These are phyloP conservation scores for Nesogale talazaci DNA, from an alignment of 2,113 vertebrate species.

Conservation along the genomic window DNA sequence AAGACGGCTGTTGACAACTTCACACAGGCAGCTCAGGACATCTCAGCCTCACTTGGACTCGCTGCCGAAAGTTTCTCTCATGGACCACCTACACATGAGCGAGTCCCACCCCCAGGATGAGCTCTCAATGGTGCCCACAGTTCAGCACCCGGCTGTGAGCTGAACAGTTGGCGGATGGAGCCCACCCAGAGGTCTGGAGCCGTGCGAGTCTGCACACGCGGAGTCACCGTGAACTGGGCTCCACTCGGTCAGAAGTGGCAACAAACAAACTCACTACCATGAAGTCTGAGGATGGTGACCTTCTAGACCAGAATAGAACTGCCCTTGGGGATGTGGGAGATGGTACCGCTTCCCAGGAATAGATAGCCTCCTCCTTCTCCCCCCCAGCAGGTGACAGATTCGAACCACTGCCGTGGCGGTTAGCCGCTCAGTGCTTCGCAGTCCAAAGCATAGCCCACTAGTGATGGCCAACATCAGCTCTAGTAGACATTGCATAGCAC, in stretches of 20 bases:
- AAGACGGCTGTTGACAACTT: neutral
- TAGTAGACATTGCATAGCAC: neutral
- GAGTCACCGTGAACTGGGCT: neutral
- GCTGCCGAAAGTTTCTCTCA: neutral
- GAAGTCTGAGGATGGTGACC: too few species aligned
- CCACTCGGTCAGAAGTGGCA: neutral
- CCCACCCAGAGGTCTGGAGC: neutral
- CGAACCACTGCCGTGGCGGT: too few species aligned
- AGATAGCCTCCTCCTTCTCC: too few species aligned
- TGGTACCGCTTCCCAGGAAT: too few species aligned
- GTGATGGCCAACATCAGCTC: neutral
- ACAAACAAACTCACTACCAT: neutral
- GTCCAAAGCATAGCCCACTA: too few species aligned
- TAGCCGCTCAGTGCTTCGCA: too few species aligned
- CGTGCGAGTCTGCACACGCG: neutral
- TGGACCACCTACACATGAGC: neutral
- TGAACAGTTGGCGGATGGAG: neutral
- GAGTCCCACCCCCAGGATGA: neutral
- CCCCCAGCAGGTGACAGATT: too few species aligned
- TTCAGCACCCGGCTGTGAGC: neutral
- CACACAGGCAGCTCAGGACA: neutral
- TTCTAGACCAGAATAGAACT: too few species aligned
- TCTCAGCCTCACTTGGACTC: neutral
- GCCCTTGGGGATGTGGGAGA: too few species aligned
- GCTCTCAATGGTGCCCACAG: neutral